These are phyloP conservation scores for Coryphaenoides rupestris DNA, from an alignment of 2,113 vertebrate genomes.

Conservation along the genomic window DNA sequence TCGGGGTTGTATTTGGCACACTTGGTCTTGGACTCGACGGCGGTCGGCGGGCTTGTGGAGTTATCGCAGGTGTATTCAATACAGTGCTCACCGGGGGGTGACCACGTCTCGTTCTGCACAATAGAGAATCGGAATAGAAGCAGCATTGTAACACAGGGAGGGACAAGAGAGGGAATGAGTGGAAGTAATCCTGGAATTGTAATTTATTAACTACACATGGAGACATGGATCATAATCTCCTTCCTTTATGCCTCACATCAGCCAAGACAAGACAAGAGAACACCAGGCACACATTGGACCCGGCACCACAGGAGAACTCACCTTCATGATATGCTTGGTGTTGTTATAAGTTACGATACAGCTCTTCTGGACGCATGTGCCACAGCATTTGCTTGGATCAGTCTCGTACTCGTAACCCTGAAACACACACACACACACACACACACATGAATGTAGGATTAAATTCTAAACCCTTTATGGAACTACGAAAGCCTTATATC, in stretches of 20 bases:
- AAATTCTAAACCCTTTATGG: no score
- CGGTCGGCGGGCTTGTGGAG: conserved; percentile 44
- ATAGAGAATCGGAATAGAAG: no score
- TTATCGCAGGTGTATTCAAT: conserved; percentile 74
- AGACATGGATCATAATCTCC: no score
- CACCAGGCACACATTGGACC: conserved; percentile 10
- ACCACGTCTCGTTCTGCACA: conserved; percentile 56
- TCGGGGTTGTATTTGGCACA: conserved; percentile 65
- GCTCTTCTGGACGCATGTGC: conserved; percentile 68
- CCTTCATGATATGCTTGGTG: conserved; percentile 41
- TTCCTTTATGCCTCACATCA: no score
- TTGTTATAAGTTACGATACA: conserved; percentile 67
- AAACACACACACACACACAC: no score
- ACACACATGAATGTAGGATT: no score
- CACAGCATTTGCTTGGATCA: conserved; percentile 74
- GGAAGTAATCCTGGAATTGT: no score
- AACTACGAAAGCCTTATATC: no score
- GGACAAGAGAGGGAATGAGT: no score
- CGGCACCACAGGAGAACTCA: conserved; percentile 70
- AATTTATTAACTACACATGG: no score
- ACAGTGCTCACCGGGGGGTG: conserved; percentile 68
- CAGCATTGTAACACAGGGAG: no score
- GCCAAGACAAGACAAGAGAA: no score
- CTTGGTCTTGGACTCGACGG: conserved; percentile 43
- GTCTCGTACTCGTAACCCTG: conserved; percentile 74